Evolutionary conservation across 2,888 invertebrate species (phyloP).

Genomic region (Rhopalosiphum nymphaeae): DNA sequence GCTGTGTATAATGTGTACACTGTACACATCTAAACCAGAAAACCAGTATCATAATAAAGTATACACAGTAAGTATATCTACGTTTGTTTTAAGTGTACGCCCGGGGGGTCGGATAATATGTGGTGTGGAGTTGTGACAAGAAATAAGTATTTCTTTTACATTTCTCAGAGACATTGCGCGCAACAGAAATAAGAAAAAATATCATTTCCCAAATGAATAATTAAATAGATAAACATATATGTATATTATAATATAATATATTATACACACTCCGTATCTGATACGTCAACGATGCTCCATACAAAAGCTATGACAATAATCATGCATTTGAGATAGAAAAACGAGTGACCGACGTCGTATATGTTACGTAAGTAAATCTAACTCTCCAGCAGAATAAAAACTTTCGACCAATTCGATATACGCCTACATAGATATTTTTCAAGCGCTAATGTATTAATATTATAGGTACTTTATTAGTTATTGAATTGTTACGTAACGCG

Average conservation of each 20-base stretch:
- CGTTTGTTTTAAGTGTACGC: neutral
- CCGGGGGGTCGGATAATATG: slow-evolving; percentile 13
- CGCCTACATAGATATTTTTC: neutral
- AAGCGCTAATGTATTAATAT: neutral
- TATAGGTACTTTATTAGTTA: neutral
- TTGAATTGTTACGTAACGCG: neutral
- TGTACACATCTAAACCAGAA: neutral
- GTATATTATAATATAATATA: neutral
- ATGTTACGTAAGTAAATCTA: neutral
- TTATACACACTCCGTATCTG: neutral
- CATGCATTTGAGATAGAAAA: neutral
- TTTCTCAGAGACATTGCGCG: neutral
- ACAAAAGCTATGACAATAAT: neutral
- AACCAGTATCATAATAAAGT: slow-evolving; percentile 25
- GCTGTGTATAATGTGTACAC: neutral
- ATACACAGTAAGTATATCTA: neutral
- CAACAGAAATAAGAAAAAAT: neutral
- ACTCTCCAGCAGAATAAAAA: neutral
- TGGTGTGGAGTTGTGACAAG: slow-evolving; percentile 9
- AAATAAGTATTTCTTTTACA: neutral
- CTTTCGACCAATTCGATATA: neutral
- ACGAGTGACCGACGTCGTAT: neutral
- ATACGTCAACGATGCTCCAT: neutral
- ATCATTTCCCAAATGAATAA: neutral
- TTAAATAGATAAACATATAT: neutral